phyloP scores from a whole-genome alignment of 1,140 invertebrate species.

The Bilobella aurantiaca region DNA sequence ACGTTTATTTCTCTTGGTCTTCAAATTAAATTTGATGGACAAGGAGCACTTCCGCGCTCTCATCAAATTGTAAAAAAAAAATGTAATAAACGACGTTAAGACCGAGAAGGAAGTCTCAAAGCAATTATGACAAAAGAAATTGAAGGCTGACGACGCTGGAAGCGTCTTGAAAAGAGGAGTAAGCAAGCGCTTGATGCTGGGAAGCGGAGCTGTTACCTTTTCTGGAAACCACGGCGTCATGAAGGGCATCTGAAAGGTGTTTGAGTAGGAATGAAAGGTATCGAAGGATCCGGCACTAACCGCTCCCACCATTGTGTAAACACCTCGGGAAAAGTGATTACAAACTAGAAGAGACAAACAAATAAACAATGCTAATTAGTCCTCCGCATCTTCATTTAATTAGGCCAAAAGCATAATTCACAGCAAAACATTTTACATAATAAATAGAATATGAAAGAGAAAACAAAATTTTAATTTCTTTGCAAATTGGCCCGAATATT shows the following conservation, averaged over 20 bases:
- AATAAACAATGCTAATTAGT: slow-evolving; percentile 39
- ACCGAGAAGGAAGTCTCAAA: background rate
- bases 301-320: slow-evolving; percentile 79
- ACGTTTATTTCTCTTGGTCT: background rate
- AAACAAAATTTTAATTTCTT: too few relatives aligned
- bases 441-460: too few relatives aligned
- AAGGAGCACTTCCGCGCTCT: background rate
- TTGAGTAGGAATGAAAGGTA: slow-evolving; percentile 86
- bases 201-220: slow-evolving; percentile 54
- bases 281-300: slow-evolving; percentile 86
- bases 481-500: too few relatives aligned
- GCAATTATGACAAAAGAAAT: background rate
- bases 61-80: background rate
- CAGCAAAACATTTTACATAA: too few relatives aligned
- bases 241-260: slow-evolving; percentile 93
- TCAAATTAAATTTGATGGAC: background rate
- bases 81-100: background rate
- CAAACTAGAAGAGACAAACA: slow-evolving; percentile 62
- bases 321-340: slow-evolving; percentile 76
- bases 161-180: background rate
- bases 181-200: background rate
- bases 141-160: background rate
- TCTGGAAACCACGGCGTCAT: slow-evolving; percentile 86
- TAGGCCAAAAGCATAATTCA: too few relatives aligned
- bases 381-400: too few relatives aligned